Conservation (phyloP, 2,888 invertebrate genomes). For the Rhagonycha lutea region DNA sequence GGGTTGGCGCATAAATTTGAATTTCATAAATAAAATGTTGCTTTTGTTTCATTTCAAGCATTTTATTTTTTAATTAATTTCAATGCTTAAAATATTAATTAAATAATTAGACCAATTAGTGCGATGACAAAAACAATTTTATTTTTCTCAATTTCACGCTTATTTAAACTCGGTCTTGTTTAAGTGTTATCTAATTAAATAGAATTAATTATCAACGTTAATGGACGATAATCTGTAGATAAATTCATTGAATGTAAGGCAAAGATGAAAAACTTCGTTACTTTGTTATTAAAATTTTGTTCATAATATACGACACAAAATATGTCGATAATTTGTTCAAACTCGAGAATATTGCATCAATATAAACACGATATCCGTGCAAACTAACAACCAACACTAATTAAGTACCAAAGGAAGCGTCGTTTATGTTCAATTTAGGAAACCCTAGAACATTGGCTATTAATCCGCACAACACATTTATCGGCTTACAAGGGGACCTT, state of each 20-base stretch:
- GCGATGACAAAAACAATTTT: not conserved
- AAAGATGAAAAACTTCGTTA: not conserved
- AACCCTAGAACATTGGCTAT: conserved; percentile 9
- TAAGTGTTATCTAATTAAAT: not conserved
- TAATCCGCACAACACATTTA: not conserved
- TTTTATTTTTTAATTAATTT: not conserved
- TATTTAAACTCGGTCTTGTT: not conserved
- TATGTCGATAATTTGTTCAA: not conserved
- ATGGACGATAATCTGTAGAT: not conserved
- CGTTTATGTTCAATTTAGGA: conserved; percentile 5
- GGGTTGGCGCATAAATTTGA: not conserved
- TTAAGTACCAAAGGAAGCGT: conserved; percentile 11
- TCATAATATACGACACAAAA: not conserved
- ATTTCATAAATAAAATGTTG: not conserved
- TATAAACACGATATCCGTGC: conserved; percentile 4
- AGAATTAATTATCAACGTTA: not conserved
- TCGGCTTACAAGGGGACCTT: no score
- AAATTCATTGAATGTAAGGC: not conserved
- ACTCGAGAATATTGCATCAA: conserved; percentile 2
- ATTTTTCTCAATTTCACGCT: not conserved
- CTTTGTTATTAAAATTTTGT: not conserved
- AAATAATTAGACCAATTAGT: not conserved
- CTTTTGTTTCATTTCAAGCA: not conserved
- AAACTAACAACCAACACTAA: conserved; percentile 9
- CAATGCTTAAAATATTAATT: not conserved